phyloP scores from a whole-genome alignment of 2,888 invertebrate species.

The Galerucella nymphaeae region DNA sequence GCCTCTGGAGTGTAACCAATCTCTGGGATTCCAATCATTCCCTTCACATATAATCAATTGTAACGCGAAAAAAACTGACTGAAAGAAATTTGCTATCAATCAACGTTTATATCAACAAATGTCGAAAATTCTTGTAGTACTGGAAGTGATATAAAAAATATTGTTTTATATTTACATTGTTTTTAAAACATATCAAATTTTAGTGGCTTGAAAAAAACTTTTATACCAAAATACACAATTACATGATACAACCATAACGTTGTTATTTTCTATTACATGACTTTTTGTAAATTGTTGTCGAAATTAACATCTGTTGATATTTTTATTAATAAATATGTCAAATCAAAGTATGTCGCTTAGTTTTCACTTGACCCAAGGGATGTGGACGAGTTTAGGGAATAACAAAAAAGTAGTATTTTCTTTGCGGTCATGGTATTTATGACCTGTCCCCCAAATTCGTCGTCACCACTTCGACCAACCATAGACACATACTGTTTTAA shows the following conservation, averaged over 20 bases:
- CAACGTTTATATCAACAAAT: not conserved
- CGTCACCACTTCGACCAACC: too few relatives aligned
- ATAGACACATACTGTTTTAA: not conserved
- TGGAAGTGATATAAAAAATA: conserved; percentile 3
- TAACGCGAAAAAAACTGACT: not conserved
- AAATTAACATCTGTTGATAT: not conserved
- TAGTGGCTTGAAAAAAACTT: conserved; percentile 30
- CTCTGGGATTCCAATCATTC: too few relatives aligned
- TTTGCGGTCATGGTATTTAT: too few relatives aligned
- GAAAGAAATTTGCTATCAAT: not conserved
- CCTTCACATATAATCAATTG: too few relatives aligned
- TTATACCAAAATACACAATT: too few relatives aligned
- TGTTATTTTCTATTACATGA: not conserved
- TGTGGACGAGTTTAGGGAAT: too few relatives aligned
- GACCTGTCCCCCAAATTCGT: too few relatives aligned
- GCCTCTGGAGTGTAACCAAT: too few relatives aligned
- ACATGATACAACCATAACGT: too few relatives aligned
- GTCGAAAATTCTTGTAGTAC: conserved; percentile 3
- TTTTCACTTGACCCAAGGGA: too few relatives aligned
- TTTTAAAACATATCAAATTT: conserved; percentile 37
- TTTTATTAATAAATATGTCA: not conserved
- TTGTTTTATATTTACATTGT: conserved; percentile 11
- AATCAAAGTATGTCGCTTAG: not conserved
- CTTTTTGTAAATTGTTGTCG: not conserved
- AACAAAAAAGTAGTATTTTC: too few relatives aligned